Percentiles rank a stretch among this genome's conserved stretches.
phyloP scores from a whole-genome alignment of 2,113 vertebrate species.

The Cebus imitator region DNA sequence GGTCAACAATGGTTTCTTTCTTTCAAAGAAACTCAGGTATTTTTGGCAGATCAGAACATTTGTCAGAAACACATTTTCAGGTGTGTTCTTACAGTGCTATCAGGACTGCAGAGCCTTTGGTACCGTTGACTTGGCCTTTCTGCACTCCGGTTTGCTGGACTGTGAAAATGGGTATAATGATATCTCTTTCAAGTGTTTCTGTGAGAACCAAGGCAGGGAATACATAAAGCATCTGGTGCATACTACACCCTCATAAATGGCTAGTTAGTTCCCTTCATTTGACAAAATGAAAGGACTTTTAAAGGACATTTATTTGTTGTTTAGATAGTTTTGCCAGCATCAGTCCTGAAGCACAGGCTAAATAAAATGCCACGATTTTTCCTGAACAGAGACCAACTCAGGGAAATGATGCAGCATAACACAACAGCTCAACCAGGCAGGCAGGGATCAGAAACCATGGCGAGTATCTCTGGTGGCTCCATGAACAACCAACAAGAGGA shows the following conservation, averaged over 20 bases:
- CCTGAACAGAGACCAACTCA: not conserved
- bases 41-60: not conserved
- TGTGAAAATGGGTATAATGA: not conserved
- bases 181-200: not conserved
- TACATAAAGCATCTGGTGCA: not conserved
- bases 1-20: not conserved
- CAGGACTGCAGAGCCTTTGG: not conserved
- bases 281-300: not conserved
- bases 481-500: not conserved
- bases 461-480: rapidly evolving
- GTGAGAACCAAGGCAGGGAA: not conserved
- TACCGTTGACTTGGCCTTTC: not conserved
- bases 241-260: not conserved
- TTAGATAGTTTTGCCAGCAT: not conserved
- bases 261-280: not conserved
- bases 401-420: rapidly evolving
- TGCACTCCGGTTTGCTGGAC: not conserved
- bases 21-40: not conserved
- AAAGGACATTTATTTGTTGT: not conserved
- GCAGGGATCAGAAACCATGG: not conserved
- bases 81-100: not conserved
- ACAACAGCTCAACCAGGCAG: not conserved
- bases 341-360: not conserved
- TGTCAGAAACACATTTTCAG: not conserved
- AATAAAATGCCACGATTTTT: not conserved